phyloP scores from a whole-genome alignment of 2,113 vertebrate species.

The Lota lota region DNA sequence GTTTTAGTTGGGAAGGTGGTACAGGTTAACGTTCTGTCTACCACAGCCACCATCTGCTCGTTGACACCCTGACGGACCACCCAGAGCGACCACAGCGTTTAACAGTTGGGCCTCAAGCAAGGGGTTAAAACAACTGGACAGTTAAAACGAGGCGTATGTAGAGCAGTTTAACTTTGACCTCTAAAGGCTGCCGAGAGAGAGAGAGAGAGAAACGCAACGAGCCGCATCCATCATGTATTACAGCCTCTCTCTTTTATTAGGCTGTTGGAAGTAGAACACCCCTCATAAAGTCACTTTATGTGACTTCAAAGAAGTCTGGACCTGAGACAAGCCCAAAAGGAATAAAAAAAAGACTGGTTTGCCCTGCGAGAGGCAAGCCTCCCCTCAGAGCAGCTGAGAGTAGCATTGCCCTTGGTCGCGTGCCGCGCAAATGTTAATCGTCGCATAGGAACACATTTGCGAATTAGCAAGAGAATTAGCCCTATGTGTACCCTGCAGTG shows the following conservation, averaged over 20 bases:
- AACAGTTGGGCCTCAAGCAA: neutral
- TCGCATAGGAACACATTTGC: too few relatives aligned
- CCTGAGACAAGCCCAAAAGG: conserved; percentile 9
- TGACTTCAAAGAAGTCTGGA: conserved; percentile 34
- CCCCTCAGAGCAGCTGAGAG: neutral
- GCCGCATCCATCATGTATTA: conserved; percentile 24
- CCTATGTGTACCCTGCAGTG: too few relatives aligned
- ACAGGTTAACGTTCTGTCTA: too few relatives aligned
- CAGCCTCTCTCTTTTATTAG: conserved; percentile 39
- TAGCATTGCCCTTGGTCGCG: too few relatives aligned
- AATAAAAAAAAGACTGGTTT: conserved; percentile 3
- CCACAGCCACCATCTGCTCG: too few relatives aligned
- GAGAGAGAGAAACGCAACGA: conserved; percentile 26
- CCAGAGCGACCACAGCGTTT: too few relatives aligned
- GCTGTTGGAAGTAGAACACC: conserved; percentile 27
- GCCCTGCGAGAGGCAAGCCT: neutral
- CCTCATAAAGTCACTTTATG: conserved; percentile 45
- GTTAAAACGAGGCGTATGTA: conserved; percentile 8
- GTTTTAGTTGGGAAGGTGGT: too few relatives aligned
- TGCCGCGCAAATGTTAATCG: too few relatives aligned
- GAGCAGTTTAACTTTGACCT: conserved; percentile 14
- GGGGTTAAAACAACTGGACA: conserved; percentile 25
- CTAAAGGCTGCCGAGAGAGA: neutral
- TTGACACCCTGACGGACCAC: too few relatives aligned
- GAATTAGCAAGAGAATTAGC: too few relatives aligned